A percentile compares a stretch with the other conserved stretches of the same genome.
phyloP scores from a whole-genome alignment of 1,140 invertebrate species.

The Pentalonia nigronervosa region DNA sequence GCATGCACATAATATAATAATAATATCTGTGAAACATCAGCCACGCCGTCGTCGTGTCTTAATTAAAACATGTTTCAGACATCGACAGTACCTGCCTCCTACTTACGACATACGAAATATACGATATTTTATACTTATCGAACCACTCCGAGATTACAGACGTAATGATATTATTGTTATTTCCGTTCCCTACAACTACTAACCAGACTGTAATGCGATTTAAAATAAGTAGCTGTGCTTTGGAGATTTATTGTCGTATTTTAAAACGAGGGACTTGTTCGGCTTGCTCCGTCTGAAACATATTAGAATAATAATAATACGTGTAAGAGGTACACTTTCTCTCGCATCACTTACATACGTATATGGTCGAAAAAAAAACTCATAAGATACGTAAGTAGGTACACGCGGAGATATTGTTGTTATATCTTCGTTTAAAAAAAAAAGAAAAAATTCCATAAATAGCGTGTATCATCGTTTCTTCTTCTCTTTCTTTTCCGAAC shows the following conservation, averaged over 20 bases:
- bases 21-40: neutral
- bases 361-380: neutral
- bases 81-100: neutral
- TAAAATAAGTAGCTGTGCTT: neutral
- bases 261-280: neutral
- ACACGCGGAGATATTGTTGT: neutral
- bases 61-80: conserved; percentile 1
- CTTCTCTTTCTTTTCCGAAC: neutral
- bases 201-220: neutral
- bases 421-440: neutral
- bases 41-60: neutral
- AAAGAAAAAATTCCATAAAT: neutral
- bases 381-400: neutral
- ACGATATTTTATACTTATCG: neutral
- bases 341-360: neutral
- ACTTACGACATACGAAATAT: neutral
- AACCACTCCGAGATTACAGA: neutral
- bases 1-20: neutral
- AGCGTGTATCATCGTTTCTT: neutral
- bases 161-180: neutral
- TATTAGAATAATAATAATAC: neutral
- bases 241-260: neutral
- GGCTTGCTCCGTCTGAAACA: neutral
- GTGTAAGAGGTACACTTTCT: neutral
- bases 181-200: neutral